Conservation (phyloP, 1,140 invertebrate species). For the Prorops nasuta region DNA sequence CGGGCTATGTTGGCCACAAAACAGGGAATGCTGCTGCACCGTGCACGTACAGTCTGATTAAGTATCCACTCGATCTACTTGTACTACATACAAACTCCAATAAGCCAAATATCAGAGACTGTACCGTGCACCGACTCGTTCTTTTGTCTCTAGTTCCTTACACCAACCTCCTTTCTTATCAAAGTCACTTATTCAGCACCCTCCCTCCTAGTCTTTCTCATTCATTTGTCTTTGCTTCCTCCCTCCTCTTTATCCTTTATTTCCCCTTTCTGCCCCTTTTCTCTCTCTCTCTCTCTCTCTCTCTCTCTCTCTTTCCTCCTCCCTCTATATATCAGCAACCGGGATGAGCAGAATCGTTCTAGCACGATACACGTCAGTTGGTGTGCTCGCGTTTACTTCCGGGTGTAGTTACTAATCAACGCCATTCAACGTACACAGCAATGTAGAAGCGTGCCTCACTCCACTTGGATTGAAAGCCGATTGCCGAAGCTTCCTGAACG, state of each 20-base stretch:
- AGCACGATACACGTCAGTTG: conserved; percentile 1
- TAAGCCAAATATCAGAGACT: too few relatives aligned
- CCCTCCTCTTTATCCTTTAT: too few relatives aligned
- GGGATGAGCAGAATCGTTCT: too few relatives aligned
- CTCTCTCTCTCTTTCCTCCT: neutral
- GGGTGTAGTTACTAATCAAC: conserved; percentile 31
- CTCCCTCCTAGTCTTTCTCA: neutral
- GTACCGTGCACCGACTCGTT: too few relatives aligned
- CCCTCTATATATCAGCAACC: neutral
- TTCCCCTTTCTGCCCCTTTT: neutral
- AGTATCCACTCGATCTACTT: conserved; percentile 10
- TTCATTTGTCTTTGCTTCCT: too few relatives aligned
- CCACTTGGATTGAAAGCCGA: conserved; percentile 26
- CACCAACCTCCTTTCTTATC: neutral
- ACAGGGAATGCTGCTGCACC: neutral
- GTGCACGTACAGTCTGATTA: too few relatives aligned
- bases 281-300: neutral
- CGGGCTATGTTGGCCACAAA: too few relatives aligned
- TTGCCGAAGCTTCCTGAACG: conserved; percentile 16
- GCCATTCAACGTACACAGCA: conserved; percentile 19
- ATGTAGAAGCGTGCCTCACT: neutral
- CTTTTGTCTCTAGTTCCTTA: neutral
- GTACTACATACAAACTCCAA: too few relatives aligned
- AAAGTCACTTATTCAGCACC: neutral
- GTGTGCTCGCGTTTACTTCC: conserved; percentile 25